These are phyloP conservation scores for Sminthurinus aureus DNA, from an alignment of 2,888 invertebrate species.

Conservation along the genomic window DNA sequence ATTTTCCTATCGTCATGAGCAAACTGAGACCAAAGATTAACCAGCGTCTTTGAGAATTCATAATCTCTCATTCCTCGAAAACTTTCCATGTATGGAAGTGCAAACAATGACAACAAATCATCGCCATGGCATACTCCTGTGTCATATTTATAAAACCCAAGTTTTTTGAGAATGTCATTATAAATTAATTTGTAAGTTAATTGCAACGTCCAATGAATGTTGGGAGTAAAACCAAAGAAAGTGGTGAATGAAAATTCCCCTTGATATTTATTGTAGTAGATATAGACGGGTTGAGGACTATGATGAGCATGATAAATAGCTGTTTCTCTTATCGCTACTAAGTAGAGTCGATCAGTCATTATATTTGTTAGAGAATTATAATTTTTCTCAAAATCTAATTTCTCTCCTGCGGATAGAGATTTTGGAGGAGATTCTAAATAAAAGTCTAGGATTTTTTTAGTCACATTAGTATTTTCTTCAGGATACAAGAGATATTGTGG, in stretches of 20 bases:
- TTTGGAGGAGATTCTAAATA: slow-evolving; percentile 50
- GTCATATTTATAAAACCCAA: slow-evolving; percentile 43
- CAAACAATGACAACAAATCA: slow-evolving; percentile 67
- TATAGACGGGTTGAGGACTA: slow-evolving; percentile 45
- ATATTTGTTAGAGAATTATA: slow-evolving; percentile 51
- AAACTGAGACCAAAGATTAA: slow-evolving; percentile 55
- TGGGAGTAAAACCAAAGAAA: slow-evolving; percentile 11
- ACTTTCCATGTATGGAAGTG: slow-evolving; percentile 62
- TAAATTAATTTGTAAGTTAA: slow-evolving; percentile 10
- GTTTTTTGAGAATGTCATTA: background rate
- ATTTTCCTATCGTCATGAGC: slow-evolving; percentile 50
- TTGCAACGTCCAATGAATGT: background rate
- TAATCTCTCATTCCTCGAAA: slow-evolving; percentile 51
- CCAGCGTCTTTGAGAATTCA: slow-evolving; percentile 48
- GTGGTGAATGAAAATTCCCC: slow-evolving; percentile 35
- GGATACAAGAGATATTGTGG: slow-evolving; percentile 49
- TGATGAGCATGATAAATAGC: slow-evolving; percentile 47
- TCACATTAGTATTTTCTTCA: slow-evolving; percentile 38
- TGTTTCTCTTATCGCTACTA: slow-evolving; percentile 49
- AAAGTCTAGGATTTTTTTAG: slow-evolving; percentile 38
- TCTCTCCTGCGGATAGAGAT: slow-evolving; percentile 9
- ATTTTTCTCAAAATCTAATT: slow-evolving; percentile 44
- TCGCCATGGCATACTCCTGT: slow-evolving; percentile 67
- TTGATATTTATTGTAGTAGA: slow-evolving; percentile 53
- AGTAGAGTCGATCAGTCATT: slow-evolving; percentile 55